Evolutionary conservation across 2,888 invertebrate genomes (phyloP).

Genomic region (Drosophila sordidapex): DNA sequence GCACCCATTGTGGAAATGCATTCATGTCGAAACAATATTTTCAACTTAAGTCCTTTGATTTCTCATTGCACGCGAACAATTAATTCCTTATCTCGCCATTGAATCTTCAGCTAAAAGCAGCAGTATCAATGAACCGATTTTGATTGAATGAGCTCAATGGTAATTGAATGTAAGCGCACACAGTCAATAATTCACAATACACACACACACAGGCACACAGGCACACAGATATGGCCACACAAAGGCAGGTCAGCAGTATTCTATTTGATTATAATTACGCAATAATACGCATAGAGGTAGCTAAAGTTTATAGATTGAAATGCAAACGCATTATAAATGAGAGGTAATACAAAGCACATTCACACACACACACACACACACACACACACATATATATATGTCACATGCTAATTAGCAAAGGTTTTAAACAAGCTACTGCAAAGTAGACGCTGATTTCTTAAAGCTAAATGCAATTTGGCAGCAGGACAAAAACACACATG

Average conservation of each 20-base stretch:
- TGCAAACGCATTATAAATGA: background rate
- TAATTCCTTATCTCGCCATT: background rate
- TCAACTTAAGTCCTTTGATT: background rate
- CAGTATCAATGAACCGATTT: background rate
- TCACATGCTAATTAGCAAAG: background rate
- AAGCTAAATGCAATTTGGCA: background rate
- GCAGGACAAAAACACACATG: background rate
- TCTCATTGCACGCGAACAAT: constrained; percentile 2
- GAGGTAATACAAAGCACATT: background rate
- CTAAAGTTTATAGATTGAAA: background rate
- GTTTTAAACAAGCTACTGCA: background rate
- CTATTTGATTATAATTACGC: background rate
- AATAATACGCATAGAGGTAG: background rate
- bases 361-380: background rate
- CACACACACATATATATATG: too few species aligned
- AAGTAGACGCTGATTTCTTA: background rate
- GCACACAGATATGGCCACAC: background rate
- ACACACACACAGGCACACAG: background rate
- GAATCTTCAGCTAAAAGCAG: background rate
- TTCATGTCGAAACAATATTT: background rate
- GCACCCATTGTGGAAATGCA: background rate
- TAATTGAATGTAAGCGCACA: background rate
- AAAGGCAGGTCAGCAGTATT: background rate
- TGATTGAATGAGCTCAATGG: background rate
- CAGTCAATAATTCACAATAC: background rate